Conservation (phyloP, 2,888 invertebrate species). For the Acrobeloides nanus region DNA sequence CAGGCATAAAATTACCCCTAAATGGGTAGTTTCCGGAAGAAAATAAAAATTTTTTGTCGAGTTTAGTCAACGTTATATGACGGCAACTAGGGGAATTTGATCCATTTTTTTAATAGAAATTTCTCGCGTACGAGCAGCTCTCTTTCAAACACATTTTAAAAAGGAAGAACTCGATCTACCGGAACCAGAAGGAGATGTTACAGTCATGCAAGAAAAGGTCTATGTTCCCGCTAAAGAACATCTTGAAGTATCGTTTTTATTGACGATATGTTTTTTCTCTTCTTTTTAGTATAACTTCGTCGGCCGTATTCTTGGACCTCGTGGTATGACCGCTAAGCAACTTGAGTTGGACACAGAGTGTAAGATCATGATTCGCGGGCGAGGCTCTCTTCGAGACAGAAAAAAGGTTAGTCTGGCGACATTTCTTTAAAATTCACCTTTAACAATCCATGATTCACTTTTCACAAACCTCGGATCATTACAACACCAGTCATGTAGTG, state of each 20-base stretch:
- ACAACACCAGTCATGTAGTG: too few species aligned
- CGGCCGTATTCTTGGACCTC: slow-evolving; percentile 94
- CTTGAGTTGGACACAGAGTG: slow-evolving; percentile 99
- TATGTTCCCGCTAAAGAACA: slow-evolving; percentile 99
- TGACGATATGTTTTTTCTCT: neutral
- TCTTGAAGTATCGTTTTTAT: slow-evolving; percentile 76
- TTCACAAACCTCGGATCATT: too few species aligned
- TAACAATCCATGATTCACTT: too few species aligned
- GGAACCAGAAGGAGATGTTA: slow-evolving; percentile 59
- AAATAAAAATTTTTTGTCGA: too few species aligned
- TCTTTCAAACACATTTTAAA: slow-evolving; percentile 96
- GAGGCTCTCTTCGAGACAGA: slow-evolving; percentile 46
- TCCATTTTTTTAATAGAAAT: slow-evolving; percentile 73
- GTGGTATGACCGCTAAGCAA: slow-evolving; percentile 99
- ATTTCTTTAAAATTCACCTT: too few species aligned
- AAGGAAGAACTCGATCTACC: slow-evolving; percentile 63
- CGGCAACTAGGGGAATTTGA: too few species aligned
- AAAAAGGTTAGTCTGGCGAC: too few species aligned
- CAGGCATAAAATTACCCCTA: too few species aligned
- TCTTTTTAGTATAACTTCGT: slow-evolving; percentile 96
- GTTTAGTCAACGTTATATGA: too few species aligned
- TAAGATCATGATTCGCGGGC: slow-evolving; percentile 91
- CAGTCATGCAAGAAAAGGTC: slow-evolving; percentile 94
- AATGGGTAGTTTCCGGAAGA: too few species aligned
- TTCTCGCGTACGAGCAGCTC: slow-evolving; percentile 86